Percentiles rank a stretch among this genome's conserved stretches.
Evolutionary conservation across 2,113 vertebrate genomes (phyloP).

Genomic region (Oriolus oriolus): DNA sequence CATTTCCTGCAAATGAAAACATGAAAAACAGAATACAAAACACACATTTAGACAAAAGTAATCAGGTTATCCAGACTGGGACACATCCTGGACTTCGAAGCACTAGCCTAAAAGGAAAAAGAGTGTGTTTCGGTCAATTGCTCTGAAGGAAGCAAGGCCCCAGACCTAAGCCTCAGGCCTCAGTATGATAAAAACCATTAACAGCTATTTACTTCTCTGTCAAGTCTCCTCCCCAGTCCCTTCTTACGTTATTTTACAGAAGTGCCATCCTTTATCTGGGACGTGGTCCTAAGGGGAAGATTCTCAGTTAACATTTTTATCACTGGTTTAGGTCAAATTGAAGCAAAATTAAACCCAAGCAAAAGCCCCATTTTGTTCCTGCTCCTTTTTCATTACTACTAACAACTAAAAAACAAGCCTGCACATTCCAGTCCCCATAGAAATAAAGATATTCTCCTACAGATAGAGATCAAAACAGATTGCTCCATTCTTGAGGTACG

Average conservation of each 20-base stretch:
- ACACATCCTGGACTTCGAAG: neutral
- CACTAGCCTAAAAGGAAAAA: neutral
- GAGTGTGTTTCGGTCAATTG: neutral
- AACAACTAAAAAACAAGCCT: neutral
- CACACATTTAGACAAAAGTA: neutral
- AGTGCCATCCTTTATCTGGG: neutral
- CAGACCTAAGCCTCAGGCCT: neutral
- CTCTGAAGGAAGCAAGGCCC: neutral
- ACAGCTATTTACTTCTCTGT: neutral
- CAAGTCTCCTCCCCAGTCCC: neutral
- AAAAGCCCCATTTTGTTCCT: neutral
- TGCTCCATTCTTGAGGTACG: neutral
- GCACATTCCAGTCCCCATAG: neutral
- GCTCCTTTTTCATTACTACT: neutral
- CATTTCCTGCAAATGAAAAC: neutral
- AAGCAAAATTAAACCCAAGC: neutral
- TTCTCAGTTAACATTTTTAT: neutral
- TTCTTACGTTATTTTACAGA: neutral
- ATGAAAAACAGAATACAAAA: neutral
- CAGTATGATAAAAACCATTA: neutral
- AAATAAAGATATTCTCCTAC: neutral
- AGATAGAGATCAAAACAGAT: neutral
- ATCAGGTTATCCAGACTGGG: neutral
- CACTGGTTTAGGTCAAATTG: neutral
- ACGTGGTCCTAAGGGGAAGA: neutral